Evolutionary conservation across 92 coral and sea anemone genomes (phyloP).

Genomic region (Siderastrea siderea): DNA sequence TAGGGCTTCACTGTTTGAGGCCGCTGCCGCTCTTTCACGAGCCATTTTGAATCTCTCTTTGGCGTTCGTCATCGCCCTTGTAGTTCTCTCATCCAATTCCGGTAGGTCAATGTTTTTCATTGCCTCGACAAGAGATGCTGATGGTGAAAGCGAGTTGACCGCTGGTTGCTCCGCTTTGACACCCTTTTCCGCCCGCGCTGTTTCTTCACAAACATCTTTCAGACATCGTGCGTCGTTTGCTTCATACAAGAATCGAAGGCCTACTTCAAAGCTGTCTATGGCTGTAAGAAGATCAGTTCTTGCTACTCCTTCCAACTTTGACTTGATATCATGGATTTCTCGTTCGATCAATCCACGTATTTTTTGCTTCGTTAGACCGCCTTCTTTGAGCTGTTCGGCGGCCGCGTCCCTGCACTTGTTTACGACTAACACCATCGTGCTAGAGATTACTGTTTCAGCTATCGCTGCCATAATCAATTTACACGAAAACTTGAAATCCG

Average conservation of each 20-base stretch:
- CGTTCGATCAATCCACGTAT: slow-evolving; percentile 5
- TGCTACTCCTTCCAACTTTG: background rate
- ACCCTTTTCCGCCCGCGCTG: background rate
- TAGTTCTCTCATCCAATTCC: background rate
- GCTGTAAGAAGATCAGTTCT: background rate
- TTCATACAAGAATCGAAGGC: background rate
- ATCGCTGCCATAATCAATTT: background rate
- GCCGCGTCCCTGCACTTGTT: slow-evolving; percentile 5
- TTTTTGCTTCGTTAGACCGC: slow-evolving; percentile 3
- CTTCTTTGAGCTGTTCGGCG: slow-evolving; percentile 2
- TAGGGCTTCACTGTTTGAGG: slow-evolving; percentile 53
- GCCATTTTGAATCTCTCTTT: slow-evolving; percentile 47
- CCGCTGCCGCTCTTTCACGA: slow-evolving; percentile 41
- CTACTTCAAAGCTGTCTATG: slow-evolving; percentile 10
- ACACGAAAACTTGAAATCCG: too few relatives aligned
- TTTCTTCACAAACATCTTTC: background rate
- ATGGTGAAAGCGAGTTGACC: background rate
- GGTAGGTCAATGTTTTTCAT: slow-evolving; percentile 1
- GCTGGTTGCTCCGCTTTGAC: background rate
- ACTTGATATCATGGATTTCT: background rate
- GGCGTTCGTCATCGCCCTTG: slow-evolving; percentile 1
- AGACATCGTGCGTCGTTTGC: background rate
- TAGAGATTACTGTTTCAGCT: background rate
- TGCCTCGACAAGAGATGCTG: background rate
- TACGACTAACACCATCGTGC: slow-evolving; percentile 1